A percentile compares a stretch with the other conserved stretches of the same genome.
These are phyloP conservation scores for Temnothorax rugatulus DNA, from an alignment of 2,888 invertebrate genomes.

Conservation along the genomic window DNA sequence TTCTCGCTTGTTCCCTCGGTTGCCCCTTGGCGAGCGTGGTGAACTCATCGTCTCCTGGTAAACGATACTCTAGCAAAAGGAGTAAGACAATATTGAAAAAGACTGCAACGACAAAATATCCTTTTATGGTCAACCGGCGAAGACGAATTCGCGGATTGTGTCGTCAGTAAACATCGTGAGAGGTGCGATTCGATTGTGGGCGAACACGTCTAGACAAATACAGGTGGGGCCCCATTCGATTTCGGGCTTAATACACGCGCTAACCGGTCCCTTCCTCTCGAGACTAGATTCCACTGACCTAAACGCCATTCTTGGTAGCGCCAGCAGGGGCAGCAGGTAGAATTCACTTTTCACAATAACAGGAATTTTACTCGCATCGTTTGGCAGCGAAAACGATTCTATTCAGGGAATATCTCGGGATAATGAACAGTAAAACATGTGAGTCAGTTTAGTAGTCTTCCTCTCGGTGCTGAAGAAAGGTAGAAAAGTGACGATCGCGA, in stretches of 20 bases:
- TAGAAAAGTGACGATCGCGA: not conserved
- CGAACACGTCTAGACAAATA: conserved; percentile 40
- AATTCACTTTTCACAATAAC: conserved; percentile 22
- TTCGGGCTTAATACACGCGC: conserved; percentile 12
- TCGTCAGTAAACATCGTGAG: not conserved
- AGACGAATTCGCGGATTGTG: conserved; percentile 32
- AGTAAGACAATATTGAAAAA: not conserved
- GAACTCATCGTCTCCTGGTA: conserved; percentile 33
- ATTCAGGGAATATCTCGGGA: not conserved
- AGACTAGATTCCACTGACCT: conserved; percentile 25
- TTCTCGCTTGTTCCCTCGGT: conserved; percentile 22
- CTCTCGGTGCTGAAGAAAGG: not conserved
- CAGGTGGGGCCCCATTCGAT: not conserved
- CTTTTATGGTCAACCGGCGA: conserved; percentile 19
- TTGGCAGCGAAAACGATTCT: conserved; percentile 13
- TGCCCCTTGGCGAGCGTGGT: conserved; percentile 24
- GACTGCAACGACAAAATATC: conserved; percentile 19
- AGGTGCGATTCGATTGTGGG: conserved; percentile 41
- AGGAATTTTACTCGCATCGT: not conserved
- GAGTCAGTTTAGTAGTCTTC: not conserved
- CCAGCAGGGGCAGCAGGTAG: conserved; percentile 17
- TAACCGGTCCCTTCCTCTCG: conserved; percentile 37
- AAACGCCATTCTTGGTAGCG: conserved; percentile 38
- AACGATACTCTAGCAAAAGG: conserved; percentile 1
- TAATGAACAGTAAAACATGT: not conserved